Evolutionary conservation across 2,888 invertebrate species (phyloP), one percentile per base, ranked within the genome.

Genomic region (Tenthredo livida): DNA sequence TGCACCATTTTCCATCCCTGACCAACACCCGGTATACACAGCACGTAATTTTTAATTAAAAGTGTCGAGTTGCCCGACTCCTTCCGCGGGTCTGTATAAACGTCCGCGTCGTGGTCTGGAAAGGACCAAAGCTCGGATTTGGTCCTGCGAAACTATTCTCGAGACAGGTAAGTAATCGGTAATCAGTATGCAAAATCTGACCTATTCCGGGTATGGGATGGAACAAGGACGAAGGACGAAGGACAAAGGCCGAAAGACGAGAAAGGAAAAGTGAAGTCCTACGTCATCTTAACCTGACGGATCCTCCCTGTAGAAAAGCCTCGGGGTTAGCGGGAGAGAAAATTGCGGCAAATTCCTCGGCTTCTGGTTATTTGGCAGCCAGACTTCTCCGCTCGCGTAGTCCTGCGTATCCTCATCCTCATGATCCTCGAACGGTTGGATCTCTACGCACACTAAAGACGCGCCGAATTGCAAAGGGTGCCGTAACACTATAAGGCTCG

Each of bases 361-460:
- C 43, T 73, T 73, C 73, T 43, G 43, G 73, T 40, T 73, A 73
- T 73, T 73, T 73, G 73, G 73, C 73, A 73, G 73, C 43, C 73
- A 43, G 73, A 73, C 40, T 43, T 21, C 47, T 40, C 73, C 73
- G 4, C 21, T 43, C 43, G 40, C 10, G 10, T 29, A 12, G 17
- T 29, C 21, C 43, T 12, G 40, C 21, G n/a, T 33, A 33, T 43
- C 21, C 73, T 73, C 43, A 10, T 43, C 7, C 43, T 43, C 5
- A 10, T 43, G 73, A 21, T 21, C 67, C 67, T 33, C 5, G 5
- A 21, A 43, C 12, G 73, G 73, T 43, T 21, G 73, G 43, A 73
- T 73, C 43, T 73, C 73, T 43, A 43, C 40, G 73, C 40, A 73
- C 73, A 73, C 73, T 43, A 73, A 25, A 43, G 73, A 73, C 72